Percentiles rank a stretch among this genome's conserved stretches.
These are phyloP conservation scores for Mimachlamys varia DNA, from an alignment of 2,888 invertebrate species.

Conservation along the genomic window DNA sequence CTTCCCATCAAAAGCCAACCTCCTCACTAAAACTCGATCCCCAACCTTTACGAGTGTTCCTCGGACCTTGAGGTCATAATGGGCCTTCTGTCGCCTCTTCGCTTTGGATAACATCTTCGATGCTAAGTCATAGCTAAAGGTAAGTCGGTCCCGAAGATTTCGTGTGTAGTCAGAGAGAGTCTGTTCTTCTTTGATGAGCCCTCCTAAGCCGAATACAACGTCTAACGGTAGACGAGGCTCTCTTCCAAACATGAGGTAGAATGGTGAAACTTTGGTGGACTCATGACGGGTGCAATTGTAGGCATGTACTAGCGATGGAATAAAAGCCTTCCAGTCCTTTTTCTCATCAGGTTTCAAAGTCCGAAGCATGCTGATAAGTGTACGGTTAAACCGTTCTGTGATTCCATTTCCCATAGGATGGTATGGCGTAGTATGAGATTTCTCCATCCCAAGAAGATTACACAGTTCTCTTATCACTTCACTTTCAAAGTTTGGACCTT, in stretches of 20 bases:
- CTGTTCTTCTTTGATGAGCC: background rate
- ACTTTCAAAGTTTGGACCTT: constrained; percentile 51
- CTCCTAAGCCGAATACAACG: constrained; percentile 38
- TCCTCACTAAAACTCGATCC: too few species aligned
- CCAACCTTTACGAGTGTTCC: too few species aligned
- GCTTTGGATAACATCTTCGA: too few species aligned
- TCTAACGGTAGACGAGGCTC: constrained; percentile 51
- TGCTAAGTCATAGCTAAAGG: too few species aligned
- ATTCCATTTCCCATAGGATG: constrained; percentile 57
- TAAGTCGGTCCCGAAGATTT: too few species aligned
- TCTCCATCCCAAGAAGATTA: constrained; percentile 39
- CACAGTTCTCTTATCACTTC: constrained; percentile 43
- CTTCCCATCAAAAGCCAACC: too few species aligned
- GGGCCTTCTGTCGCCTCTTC: too few species aligned
- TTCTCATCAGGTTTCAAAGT: constrained; percentile 43
- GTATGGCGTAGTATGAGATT: constrained; percentile 51
- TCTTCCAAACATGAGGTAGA: constrained; percentile 49
- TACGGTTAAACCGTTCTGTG: constrained; percentile 53
- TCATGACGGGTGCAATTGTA: constrained; percentile 51
- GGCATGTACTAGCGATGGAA: constrained; percentile 46
- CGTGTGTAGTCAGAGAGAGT: constrained; percentile 12
- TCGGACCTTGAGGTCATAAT: too few species aligned
- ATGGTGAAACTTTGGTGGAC: constrained; percentile 50
- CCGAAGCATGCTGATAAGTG: constrained; percentile 48
- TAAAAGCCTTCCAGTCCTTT: constrained; percentile 44